phyloP scores from a whole-genome alignment of 2,888 invertebrate genomes.

The Fabriciana adippe region DNA sequence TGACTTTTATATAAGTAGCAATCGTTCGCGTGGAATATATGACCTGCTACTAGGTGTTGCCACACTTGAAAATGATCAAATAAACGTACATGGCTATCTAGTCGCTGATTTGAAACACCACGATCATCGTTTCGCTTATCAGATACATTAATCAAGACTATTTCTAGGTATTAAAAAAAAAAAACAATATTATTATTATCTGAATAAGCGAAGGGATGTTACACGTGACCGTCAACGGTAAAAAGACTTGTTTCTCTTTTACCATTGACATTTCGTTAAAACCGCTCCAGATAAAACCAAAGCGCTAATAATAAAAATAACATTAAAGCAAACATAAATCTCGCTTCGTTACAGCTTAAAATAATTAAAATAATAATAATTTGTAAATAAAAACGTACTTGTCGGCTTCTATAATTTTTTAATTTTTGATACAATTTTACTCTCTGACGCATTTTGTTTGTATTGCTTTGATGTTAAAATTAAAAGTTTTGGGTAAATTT shows the following conservation, averaged over 20 bases:
- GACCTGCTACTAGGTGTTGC: constrained; percentile 75
- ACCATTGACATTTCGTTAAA: constrained; percentile 58
- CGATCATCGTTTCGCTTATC: constrained; percentile 74
- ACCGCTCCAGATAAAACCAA: constrained; percentile 76
- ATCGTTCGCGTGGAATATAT: constrained; percentile 60
- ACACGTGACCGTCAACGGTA: constrained; percentile 58
- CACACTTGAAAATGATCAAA: constrained; percentile 58
- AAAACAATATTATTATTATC: constrained; percentile 46
- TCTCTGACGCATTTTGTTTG: constrained; percentile 34
- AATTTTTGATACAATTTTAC: constrained; percentile 28
- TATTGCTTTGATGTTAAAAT: constrained; percentile 36
- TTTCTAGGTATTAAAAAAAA: constrained; percentile 34
- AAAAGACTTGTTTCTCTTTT: constrained; percentile 52
- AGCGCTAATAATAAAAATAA: constrained; percentile 66
- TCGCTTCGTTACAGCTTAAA: constrained; percentile 40
- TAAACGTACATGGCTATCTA: constrained; percentile 76
- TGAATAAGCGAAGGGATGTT: constrained; percentile 72
- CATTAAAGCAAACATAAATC: constrained; percentile 43
- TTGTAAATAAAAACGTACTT: constrained; percentile 33
- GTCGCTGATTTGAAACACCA: constrained; percentile 81
- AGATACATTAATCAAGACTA: constrained; percentile 42
- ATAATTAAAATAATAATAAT: constrained; percentile 32
- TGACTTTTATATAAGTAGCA: constrained; percentile 58
- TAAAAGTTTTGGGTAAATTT: constrained; percentile 29
- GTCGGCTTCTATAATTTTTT: constrained; percentile 33